Conservation (phyloP, 2,888 invertebrate species). For the Zeuzera pyrina region DNA sequence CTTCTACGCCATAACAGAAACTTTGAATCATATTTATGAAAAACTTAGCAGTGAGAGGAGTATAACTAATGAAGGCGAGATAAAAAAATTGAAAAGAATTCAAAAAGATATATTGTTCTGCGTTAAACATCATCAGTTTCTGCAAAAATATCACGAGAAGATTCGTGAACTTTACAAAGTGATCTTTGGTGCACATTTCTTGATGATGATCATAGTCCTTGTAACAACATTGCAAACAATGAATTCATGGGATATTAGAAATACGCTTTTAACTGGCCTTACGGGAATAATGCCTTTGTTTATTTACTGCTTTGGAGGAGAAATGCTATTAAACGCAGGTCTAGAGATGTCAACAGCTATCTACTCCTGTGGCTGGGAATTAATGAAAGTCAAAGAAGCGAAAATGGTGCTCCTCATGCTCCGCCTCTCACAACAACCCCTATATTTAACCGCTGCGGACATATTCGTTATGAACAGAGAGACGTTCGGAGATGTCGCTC, state of each 20-base stretch:
- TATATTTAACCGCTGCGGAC: conserved; percentile 37
- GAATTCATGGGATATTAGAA: conserved; percentile 36
- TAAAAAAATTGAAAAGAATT: conserved; percentile 11
- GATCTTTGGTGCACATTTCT: conserved; percentile 39
- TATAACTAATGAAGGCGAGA: conserved; percentile 4
- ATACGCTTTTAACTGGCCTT: conserved; percentile 34
- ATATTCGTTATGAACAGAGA: conserved; percentile 40
- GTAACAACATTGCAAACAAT: conserved; percentile 44
- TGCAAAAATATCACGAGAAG: conserved; percentile 30
- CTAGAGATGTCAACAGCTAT: conserved; percentile 27
- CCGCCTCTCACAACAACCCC: conserved; percentile 29
- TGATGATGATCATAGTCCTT: conserved; percentile 39
- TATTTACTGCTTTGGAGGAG: conserved; percentile 47
- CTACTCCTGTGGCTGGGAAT: conserved; percentile 40
- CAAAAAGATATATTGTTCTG: conserved; percentile 31
- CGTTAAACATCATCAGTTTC: conserved; percentile 38
- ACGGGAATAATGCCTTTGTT: conserved; percentile 39
- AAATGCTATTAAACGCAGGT: conserved; percentile 34
- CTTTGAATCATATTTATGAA: conserved; percentile 25
- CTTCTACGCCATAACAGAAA: conserved; percentile 36
- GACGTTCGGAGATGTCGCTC: conserved; percentile 39
- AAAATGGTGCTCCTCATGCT: conserved; percentile 30
- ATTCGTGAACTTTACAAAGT: conserved; percentile 30
- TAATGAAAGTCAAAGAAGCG: conserved; percentile 33
- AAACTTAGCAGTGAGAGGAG: conserved; percentile 14